Conservation (phyloP, 2,113 vertebrate species). For the Notechis scutatus region DNA sequence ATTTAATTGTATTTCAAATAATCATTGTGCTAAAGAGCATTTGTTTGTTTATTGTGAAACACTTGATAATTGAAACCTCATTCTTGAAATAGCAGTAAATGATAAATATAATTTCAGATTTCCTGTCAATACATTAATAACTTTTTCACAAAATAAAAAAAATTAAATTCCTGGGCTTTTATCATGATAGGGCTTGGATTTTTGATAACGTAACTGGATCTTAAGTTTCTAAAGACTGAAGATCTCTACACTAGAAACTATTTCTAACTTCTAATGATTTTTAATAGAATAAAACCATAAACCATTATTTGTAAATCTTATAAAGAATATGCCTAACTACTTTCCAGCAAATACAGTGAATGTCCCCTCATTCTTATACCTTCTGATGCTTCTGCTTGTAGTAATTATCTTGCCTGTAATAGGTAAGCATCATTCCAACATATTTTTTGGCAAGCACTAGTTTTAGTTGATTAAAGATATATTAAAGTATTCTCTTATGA, state of each 20-base stretch:
- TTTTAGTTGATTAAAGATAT: background rate
- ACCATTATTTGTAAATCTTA: background rate
- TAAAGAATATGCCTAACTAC: background rate
- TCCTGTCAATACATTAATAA: background rate
- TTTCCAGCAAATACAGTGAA: background rate
- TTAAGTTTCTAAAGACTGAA: background rate
- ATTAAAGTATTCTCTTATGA: background rate
- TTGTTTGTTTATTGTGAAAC: background rate
- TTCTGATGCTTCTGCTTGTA: background rate
- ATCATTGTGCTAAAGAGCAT: background rate
- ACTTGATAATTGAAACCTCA: background rate
- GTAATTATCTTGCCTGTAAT: background rate
- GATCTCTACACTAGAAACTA: background rate
- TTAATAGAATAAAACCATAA: background rate
- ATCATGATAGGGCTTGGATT: background rate
- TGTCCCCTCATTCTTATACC: background rate
- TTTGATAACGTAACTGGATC: background rate
- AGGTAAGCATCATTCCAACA: background rate
- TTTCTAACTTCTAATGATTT: background rate
- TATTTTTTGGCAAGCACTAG: background rate
- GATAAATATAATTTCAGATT: background rate
- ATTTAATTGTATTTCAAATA: background rate
- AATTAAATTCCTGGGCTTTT: background rate
- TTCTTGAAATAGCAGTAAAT: background rate
- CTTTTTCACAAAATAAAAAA: background rate